These are phyloP conservation scores for Varanus salvator DNA, from an alignment of 2,113 vertebrate genomes.

Conservation along the genomic window DNA sequence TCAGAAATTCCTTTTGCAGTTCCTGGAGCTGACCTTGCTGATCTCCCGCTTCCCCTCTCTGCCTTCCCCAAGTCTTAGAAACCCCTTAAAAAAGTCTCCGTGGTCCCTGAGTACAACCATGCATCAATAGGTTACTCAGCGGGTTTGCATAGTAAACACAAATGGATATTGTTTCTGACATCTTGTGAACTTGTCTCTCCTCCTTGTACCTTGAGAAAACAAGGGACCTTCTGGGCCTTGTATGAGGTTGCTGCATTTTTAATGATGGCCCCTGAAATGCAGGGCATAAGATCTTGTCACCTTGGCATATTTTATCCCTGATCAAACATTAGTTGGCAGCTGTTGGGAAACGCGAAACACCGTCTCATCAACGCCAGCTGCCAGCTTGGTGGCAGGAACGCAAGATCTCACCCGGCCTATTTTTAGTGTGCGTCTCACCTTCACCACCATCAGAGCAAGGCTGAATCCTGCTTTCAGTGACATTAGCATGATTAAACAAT, in stretches of 20 bases:
- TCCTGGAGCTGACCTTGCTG: constrained; percentile 11
- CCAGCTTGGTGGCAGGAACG: constrained; percentile 77
- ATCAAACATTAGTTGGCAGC: constrained; percentile 93
- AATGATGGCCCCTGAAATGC: constrained; percentile 89
- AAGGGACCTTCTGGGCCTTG: constrained; percentile 83
- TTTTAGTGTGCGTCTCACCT: constrained; percentile 28
- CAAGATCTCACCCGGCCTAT: constrained; percentile 78
- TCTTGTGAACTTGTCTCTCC: constrained; percentile 87
- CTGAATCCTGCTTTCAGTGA: not conserved
- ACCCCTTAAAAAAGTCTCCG: constrained; percentile 67
- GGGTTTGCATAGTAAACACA: constrained; percentile 82
- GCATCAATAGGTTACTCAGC: constrained; percentile 74
- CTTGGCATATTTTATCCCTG: constrained; percentile 93
- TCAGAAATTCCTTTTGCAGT: not conserved
- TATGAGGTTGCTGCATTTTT: constrained; percentile 88
- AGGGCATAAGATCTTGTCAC: constrained; percentile 91
- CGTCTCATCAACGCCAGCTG: constrained; percentile 83
- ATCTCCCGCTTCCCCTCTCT: not conserved
- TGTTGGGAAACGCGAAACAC: constrained; percentile 86
- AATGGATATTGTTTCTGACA: constrained; percentile 89
- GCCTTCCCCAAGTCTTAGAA: constrained; percentile 36
- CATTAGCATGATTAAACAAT: not conserved
- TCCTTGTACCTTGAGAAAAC: constrained; percentile 84
- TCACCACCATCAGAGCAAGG: not conserved
- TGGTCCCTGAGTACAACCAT: constrained; percentile 75